Evolutionary conservation across 1,140 invertebrate genomes (phyloP).

Genomic region (Diachasmimorpha longicaudata): DNA sequence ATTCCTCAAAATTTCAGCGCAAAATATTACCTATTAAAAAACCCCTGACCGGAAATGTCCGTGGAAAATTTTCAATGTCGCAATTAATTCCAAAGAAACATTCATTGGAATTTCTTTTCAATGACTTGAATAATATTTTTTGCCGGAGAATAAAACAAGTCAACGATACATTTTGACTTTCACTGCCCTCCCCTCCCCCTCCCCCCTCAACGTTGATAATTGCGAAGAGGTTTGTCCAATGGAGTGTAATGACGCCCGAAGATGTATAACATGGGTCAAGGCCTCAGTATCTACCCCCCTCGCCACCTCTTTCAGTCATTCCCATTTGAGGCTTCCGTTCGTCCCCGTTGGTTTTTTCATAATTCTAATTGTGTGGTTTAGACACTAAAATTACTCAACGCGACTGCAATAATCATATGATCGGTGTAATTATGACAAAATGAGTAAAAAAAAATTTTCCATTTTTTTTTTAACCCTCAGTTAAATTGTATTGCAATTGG

Average conservation of each 20-base stretch:
- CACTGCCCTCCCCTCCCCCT: not conserved
- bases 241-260: not conserved
- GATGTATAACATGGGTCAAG: not conserved
- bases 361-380: not conserved
- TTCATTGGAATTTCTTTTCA: not conserved
- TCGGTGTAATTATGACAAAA: not conserved
- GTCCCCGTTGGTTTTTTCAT: not conserved
- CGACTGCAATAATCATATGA: not conserved
- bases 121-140: not conserved
- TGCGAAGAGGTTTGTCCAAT: not conserved
- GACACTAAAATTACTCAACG: not conserved
- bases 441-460: not conserved
- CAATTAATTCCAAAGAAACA: no score
- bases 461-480: not conserved
- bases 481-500: not conserved
- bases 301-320: not conserved
- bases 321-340: slow-evolving; percentile 1
- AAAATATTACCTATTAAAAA: no score
- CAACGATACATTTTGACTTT: not conserved
- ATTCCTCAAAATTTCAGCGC: no score
- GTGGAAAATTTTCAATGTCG: no score
- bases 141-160: not conserved
- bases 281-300: not conserved
- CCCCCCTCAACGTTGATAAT: not conserved
- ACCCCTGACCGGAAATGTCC: no score